phyloP scores from a whole-genome alignment of 2,797 vertebrate species.

The Bryconaethiops microstoma region DNA sequence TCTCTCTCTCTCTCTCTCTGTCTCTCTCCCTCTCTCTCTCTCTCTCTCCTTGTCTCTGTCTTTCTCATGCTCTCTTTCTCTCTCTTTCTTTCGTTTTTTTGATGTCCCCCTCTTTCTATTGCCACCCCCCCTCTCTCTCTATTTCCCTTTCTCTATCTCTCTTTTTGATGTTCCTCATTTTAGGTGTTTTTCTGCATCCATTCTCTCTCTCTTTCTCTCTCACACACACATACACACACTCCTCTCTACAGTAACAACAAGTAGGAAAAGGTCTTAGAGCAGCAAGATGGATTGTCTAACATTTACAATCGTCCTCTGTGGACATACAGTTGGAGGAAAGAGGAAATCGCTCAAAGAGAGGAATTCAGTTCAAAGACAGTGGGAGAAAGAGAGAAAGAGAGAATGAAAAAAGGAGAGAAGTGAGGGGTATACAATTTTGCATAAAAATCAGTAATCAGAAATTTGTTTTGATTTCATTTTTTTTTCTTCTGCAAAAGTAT shows the following conservation, averaged over 20 bases:
- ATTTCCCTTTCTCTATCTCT: background rate
- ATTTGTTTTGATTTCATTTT: too few species aligned
- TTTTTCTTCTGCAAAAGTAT: too few species aligned
- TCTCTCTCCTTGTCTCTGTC: background rate
- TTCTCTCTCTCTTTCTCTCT: background rate
- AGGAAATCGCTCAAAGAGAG: background rate
- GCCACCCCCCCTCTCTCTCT: background rate
- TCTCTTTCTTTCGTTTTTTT: too few species aligned
- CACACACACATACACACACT: background rate
- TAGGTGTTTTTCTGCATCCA: too few species aligned
- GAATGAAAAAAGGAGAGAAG: background rate
- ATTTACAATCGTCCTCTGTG: background rate
- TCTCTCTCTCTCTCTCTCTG: background rate
- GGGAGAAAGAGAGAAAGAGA: background rate
- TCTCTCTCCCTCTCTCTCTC: too few species aligned
- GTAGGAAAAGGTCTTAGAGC: background rate
- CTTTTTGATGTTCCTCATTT: background rate
- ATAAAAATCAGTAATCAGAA: too few species aligned
- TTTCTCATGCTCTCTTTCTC: background rate
- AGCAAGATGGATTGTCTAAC: background rate
- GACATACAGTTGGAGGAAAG: background rate
- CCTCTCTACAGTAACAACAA: background rate
- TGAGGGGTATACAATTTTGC: background rate
- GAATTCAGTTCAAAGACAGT: background rate
- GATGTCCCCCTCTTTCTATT: too few species aligned